A percentile compares a stretch with the other conserved stretches of the same genome.
phyloP scores from a whole-genome alignment of 2,113 vertebrate species.

The Saccopteryx bilineata region DNA sequence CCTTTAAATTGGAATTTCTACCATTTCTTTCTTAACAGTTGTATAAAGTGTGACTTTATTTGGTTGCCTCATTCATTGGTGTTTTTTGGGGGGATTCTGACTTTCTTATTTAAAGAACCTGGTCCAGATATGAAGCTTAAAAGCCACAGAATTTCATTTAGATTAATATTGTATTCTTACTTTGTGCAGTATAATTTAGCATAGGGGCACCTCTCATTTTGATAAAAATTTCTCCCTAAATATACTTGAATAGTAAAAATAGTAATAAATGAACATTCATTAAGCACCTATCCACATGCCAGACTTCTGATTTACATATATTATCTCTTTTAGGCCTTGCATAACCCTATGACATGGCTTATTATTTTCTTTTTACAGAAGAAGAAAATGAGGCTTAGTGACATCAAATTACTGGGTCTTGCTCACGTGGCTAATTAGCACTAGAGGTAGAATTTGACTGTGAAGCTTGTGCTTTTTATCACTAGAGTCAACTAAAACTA shows the following conservation, averaged over 20 bases:
- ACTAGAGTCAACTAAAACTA: conserved; percentile 6
- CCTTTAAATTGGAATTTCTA: conserved; percentile 45
- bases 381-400: neutral
- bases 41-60: neutral
- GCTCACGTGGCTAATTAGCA: neutral
- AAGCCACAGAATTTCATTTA: conserved; percentile 27
- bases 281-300: neutral
- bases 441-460: neutral
- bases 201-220: neutral
- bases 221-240: neutral
- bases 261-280: neutral
- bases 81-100: conserved; percentile 5
- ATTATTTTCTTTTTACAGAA: conserved; percentile 5
- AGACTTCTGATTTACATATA: neutral
- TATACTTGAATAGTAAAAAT: neutral
- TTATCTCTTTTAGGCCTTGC: neutral
- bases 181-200: neutral
- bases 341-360: neutral
- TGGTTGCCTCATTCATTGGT: neutral
- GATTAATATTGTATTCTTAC: conserved; percentile 7
- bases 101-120: neutral
- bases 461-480: conserved; percentile 2
- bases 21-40: neutral
- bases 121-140: neutral
- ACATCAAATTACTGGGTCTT: neutral